Evolutionary conservation across 2,888 invertebrate species (phyloP).

Genomic region (Priocnemis perturbator): DNA sequence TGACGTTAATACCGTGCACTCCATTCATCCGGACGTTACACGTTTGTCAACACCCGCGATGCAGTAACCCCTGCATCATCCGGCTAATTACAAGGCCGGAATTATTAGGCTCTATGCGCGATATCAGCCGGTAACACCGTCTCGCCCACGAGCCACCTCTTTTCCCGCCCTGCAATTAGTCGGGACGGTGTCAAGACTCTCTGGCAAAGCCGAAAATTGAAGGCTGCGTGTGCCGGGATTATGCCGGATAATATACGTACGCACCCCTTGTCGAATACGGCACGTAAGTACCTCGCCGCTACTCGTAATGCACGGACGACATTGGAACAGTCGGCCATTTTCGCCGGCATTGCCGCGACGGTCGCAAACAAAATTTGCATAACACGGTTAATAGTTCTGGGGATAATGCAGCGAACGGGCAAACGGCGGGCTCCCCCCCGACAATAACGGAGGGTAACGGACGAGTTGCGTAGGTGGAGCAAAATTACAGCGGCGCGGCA

Average conservation of each 20-base stretch:
- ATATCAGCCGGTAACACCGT: neutral
- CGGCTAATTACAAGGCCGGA: no score
- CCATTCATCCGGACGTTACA: no score
- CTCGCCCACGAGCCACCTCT: no score
- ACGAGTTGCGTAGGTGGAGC: constrained; percentile 14
- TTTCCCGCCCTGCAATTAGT: no score
- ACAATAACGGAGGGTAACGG: constrained; percentile 10
- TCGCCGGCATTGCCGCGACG: constrained; percentile 24
- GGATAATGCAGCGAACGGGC: constrained; percentile 41
- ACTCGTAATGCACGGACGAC: constrained; percentile 16
- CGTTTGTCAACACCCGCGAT: no score
- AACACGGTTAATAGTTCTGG: constrained; percentile 59
- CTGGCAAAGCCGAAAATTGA: no score
- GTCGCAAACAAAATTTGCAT: constrained; percentile 60
- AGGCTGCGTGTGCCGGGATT: no score
- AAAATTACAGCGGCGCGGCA: constrained; percentile 31
- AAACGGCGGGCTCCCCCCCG: neutral
- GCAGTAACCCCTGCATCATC: no score
- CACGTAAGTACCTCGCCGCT: constrained; percentile 21
- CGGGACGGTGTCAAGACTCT: no score
- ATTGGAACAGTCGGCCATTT: constrained; percentile 9
- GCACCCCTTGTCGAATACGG: neutral
- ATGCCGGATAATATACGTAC: no score
- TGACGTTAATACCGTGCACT: no score
- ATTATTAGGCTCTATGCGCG: no score